Conservation (phyloP, 2,113 vertebrate species). For the Sapayoa aenigma region DNA sequence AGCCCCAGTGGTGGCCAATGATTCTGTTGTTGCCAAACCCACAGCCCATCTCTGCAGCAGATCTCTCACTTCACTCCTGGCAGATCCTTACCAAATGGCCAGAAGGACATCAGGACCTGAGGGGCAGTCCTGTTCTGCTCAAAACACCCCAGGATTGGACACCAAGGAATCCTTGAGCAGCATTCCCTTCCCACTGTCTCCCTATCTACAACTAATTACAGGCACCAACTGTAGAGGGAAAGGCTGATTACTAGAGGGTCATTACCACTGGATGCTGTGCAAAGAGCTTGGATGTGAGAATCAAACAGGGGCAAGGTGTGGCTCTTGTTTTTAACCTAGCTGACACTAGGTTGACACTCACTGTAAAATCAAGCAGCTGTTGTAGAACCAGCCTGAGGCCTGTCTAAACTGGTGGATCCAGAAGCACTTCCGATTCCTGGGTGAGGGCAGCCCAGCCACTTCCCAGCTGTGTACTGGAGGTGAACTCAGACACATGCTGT, state of each 20-base stretch:
- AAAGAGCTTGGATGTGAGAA: background rate
- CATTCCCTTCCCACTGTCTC: background rate
- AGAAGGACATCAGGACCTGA: background rate
- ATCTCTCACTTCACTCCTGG: background rate
- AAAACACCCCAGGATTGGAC: background rate
- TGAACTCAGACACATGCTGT: background rate
- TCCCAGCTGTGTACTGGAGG: background rate
- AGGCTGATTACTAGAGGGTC: background rate
- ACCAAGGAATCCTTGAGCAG: background rate
- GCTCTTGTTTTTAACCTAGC: background rate
- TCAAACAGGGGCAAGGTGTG: background rate
- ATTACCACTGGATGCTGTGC: background rate
- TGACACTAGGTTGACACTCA: background rate
- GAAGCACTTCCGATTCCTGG: background rate
- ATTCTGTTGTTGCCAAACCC: background rate
- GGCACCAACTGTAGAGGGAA: accelerated
- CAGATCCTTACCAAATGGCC: background rate
- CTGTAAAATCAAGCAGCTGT: background rate
- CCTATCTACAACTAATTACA: background rate
- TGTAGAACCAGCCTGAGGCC: background rate
- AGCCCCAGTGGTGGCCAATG: accelerated
- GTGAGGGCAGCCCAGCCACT: background rate
- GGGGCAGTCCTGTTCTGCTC: background rate
- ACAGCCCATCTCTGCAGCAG: background rate
- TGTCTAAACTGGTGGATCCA: background rate